Base-by-base conservation (phyloP, 1,140 invertebrate genomes). In the Lethrus apterus region DNA sequence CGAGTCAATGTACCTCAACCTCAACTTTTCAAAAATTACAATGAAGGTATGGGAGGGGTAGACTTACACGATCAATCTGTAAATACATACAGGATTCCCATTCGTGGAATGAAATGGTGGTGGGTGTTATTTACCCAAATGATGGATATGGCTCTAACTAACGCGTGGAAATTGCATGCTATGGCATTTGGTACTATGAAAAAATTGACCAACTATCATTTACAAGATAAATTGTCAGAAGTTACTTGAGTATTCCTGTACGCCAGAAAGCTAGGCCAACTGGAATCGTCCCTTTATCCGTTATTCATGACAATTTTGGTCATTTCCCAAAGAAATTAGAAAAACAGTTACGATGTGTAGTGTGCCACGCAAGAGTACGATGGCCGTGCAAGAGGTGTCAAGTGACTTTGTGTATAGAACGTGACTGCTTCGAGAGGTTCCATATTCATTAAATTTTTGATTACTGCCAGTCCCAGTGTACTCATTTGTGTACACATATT, bases 61-160 rank as follows among this genome's bases (percentile, higher is more conserved):
- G 51, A 59, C 26, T 33, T 41, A 14, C 49, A 51, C 20, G 44
- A 59, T 50, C 43, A 56, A 44, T 43, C 47, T 11, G 33, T 58
- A 2, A 43, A 46, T 32, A 49, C 32, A 14, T 50, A 59, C 33
- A 23, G 52, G 19, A 48, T 55, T 9, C 10, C 23, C n/a, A 55
- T 59, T 23, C 45, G 36, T 10, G 47, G 46, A 11, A 57, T 55
- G 36, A 58, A 58, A 44, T 58, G 55, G 48, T 55, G 48, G 32
- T 55, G 49, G 38, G 38, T 47, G 20, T 26, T 43, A 24, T 48
- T 43, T 33, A 48, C 46, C 10, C 10, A 43, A 13, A 13, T 17
- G 19, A 7, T 43, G 21, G 43, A 41, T 11, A 3, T 31, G 10
- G 4, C 14, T 3, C 24, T 44, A 3, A 20, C 31, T 19, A 44